phyloP scores from a whole-genome alignment of 2,888 invertebrate species.

The Catotricha subobsoleta region DNA sequence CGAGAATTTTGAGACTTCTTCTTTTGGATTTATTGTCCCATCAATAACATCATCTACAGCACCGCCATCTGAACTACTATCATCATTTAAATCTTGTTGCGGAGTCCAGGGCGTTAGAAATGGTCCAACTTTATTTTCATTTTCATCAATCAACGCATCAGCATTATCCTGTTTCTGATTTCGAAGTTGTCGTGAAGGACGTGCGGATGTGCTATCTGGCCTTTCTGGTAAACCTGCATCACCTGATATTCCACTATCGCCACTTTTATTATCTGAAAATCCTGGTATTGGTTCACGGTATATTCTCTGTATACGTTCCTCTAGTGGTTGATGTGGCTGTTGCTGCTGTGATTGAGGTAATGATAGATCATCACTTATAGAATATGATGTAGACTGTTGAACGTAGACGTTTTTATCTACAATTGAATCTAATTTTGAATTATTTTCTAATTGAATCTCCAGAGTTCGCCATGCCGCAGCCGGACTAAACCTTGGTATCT shows the following conservation, averaged over 20 bases:
- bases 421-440: too few species aligned
- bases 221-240: slow-evolving; percentile 40
- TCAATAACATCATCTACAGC: slow-evolving; percentile 15
- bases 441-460: background rate
- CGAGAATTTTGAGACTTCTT: slow-evolving; percentile 20
- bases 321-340: slow-evolving; percentile 16
- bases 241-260: slow-evolving; percentile 69
- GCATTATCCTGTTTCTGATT: background rate
- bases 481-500: slow-evolving; percentile 65
- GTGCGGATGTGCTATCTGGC: slow-evolving; percentile 10
- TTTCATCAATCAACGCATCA: background rate
- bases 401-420: too few species aligned
- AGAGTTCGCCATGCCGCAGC: slow-evolving; percentile 66
- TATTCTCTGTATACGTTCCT: slow-evolving; percentile 35
- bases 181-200: too few species aligned
- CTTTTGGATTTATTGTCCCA: slow-evolving; percentile 19
- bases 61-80: slow-evolving; percentile 13
- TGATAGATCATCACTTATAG: background rate
- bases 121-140: slow-evolving; percentile 10
- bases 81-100: slow-evolving; percentile 64
- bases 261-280: slow-evolving; percentile 47
- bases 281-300: slow-evolving; percentile 34
- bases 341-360: slow-evolving; percentile 6
- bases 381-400: too few species aligned
- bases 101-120: slow-evolving; percentile 52